A percentile compares a stretch with the other conserved stretches of the same genome.
Conservation (phyloP, 2,888 invertebrate species). For the Trichacis sp. region DNA sequence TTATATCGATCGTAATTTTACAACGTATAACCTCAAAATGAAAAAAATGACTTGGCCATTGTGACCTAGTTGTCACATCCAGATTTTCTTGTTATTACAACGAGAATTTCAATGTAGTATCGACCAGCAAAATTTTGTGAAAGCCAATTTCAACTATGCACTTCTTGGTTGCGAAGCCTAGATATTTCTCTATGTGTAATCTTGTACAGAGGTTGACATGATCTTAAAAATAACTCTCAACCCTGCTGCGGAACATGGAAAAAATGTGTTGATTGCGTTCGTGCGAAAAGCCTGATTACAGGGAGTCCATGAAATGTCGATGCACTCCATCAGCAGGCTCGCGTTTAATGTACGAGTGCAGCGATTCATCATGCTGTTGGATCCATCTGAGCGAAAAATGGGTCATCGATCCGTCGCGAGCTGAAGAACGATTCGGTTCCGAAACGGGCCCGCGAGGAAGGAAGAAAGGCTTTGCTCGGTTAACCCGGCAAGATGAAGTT, state of each 20-base stretch:
- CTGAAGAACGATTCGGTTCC: slow-evolving; percentile 1
- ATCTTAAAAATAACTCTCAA: no score
- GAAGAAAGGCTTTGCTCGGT: slow-evolving; percentile 45
- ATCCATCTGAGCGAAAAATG: neutral
- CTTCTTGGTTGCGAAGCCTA: no score
- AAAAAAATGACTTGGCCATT: no score
- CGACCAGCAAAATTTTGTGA: no score
- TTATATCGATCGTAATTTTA: no score
- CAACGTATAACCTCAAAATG: no score
- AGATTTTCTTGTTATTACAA: no score
- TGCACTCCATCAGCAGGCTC: neutral
- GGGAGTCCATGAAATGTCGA: neutral
- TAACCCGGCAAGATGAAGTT: slow-evolving; percentile 57
- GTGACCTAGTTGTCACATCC: no score
- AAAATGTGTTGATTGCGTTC: slow-evolving; percentile 2
- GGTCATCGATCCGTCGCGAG: slow-evolving; percentile 6
- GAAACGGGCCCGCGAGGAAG: neutral
- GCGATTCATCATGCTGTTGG: neutral
- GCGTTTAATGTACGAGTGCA: neutral
- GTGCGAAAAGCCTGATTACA: neutral
- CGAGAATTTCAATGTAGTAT: no score
- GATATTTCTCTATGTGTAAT: no score
- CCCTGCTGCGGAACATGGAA: neutral
- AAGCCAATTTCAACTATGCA: no score
- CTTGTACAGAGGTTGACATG: no score